These are phyloP conservation scores for Phainopepla nitens DNA, from an alignment of 2,113 vertebrate genomes.

Conservation along the genomic window DNA sequence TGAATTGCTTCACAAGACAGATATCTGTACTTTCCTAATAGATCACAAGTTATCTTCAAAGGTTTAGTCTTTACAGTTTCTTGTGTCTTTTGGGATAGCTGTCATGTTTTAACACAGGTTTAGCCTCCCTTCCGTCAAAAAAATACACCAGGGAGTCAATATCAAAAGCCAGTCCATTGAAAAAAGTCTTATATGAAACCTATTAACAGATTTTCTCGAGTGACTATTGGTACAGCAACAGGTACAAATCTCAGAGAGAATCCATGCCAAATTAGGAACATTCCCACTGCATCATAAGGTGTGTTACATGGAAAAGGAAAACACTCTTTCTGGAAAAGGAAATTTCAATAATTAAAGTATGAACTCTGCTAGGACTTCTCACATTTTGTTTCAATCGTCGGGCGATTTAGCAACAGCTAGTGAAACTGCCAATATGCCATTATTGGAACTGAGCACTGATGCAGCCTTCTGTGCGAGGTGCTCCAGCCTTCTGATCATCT, in stretches of 20 bases:
- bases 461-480: not conserved
- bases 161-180: not conserved
- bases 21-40: not conserved
- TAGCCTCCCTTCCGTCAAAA: not conserved
- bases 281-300: not conserved
- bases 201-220: not conserved
- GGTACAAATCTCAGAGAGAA: not conserved
- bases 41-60: slow-evolving; percentile 29
- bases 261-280: not conserved
- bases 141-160: not conserved
- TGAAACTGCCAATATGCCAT: not conserved
- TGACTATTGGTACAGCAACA: not conserved
- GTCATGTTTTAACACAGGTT: slow-evolving; percentile 47
- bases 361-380: not conserved
- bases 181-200: slow-evolving; percentile 18
- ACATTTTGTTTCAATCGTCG: not conserved
- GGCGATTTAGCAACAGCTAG: not conserved
- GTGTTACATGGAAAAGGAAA: not conserved
- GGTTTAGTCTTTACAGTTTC: slow-evolving; percentile 25
- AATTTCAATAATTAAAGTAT: not conserved
- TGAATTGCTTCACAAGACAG: slow-evolving; percentile 42
- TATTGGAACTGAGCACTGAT: slow-evolving; percentile 52
- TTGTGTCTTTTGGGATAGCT: slow-evolving; percentile 24
- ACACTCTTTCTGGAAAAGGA: not conserved
- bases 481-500: not conserved